Conservation (phyloP, 35 echinoderm and acorn worm genomes). For the Amphiura filiformis region DNA sequence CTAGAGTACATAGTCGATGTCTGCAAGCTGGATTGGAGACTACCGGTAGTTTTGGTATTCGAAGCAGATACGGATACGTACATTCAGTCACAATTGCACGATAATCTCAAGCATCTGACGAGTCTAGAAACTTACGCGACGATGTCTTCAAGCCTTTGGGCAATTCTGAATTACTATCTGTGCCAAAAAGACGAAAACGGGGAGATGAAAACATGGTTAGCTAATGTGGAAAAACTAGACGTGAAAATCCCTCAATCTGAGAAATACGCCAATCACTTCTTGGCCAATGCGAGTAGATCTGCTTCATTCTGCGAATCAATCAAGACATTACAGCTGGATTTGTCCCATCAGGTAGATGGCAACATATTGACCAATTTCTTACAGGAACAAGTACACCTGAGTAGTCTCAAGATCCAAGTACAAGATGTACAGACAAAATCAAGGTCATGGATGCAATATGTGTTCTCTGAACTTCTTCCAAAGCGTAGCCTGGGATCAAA, state of each 20-base stretch:
- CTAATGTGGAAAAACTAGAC: not conserved
- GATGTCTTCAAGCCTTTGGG: not conserved
- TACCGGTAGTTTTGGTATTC: not conserved
- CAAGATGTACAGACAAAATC: not conserved
- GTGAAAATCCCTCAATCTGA: not conserved
- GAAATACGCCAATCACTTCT: not conserved
- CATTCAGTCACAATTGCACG: not conserved
- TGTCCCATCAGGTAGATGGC: not conserved
- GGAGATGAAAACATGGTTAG: not conserved
- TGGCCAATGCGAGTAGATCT: not conserved
- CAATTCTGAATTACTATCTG: slow-evolving; percentile 7
- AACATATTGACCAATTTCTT: not conserved
- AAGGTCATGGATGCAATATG: not conserved
- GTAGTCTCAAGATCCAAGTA: not conserved
- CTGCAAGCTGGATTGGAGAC: not conserved
- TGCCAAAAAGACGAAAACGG: not conserved
- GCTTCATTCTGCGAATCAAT: not conserved
- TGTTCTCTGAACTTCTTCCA: not conserved
- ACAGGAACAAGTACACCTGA: not conserved
- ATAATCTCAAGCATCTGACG: not conserved
- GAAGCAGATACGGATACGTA: not conserved
- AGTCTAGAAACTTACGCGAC: not conserved
- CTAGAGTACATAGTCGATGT: not conserved
- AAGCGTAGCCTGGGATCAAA: not conserved
- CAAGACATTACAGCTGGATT: not conserved